Percentiles rank a stretch among this genome's conserved stretches.
Conservation (phyloP, 2,888 invertebrate species). For the Campopleginae sp. region DNA sequence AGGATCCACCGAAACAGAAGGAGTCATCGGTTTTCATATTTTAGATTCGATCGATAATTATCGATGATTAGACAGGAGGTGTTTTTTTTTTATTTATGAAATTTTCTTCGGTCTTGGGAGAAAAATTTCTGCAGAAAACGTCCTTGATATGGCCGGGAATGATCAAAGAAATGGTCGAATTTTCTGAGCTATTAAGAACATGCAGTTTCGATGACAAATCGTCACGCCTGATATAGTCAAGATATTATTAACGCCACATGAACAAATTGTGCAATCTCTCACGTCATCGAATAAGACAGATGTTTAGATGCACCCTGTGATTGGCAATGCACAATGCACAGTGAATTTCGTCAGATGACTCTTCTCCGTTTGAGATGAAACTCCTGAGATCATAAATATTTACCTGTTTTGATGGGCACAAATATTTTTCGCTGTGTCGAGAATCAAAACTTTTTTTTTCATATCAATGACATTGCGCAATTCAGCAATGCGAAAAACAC, state of each 20-base stretch:
- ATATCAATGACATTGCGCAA: not conserved
- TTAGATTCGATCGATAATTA: too few species aligned
- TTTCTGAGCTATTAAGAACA: not conserved
- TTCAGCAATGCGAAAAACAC: not conserved
- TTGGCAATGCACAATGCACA: not conserved
- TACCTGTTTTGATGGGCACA: not conserved
- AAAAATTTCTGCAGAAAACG: not conserved
- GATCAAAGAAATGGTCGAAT: not conserved
- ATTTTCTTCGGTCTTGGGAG: too few species aligned
- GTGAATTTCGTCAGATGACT: not conserved
- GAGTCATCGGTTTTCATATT: too few species aligned
- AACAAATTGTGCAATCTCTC: slow-evolving; percentile 47
- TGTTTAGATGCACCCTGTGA: slow-evolving; percentile 30
- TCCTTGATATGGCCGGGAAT: not conserved
- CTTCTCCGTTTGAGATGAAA: not conserved
- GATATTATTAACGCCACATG: not conserved
- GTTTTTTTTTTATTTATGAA: not conserved
- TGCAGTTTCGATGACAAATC: not conserved
- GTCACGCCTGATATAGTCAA: not conserved
- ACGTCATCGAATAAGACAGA: slow-evolving; percentile 33
- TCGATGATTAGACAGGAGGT: not conserved
- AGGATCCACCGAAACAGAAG: too few species aligned
- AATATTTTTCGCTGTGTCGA: not conserved
- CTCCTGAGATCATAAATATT: not conserved
- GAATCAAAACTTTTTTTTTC: not conserved